These are phyloP conservation scores for Peucedramus taeniatus DNA, from an alignment of 2,113 vertebrate genomes.

Conservation along the genomic window DNA sequence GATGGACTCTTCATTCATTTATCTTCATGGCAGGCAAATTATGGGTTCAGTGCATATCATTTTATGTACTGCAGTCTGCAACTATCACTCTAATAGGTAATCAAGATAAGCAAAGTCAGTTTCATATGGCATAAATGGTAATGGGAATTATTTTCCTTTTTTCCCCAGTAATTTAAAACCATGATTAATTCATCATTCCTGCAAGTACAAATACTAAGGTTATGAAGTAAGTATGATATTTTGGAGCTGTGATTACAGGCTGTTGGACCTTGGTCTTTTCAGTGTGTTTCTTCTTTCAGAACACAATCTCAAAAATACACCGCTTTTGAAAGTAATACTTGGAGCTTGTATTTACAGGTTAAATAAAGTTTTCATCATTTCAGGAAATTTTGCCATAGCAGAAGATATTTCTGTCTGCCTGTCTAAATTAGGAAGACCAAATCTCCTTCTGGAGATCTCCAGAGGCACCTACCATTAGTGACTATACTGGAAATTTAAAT, in stretches of 20 bases:
- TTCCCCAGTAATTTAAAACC: not conserved
- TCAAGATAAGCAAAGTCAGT: not conserved
- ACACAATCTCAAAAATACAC: not conserved
- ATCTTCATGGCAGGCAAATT: not conserved
- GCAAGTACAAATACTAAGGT: not conserved
- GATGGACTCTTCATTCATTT: not conserved
- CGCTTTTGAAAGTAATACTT: not conserved
- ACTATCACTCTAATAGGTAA: not conserved
- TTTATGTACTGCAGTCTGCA: not conserved
- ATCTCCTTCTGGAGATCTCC: not conserved
- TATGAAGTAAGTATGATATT: not conserved
- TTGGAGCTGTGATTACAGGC: not conserved
- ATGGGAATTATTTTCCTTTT: constrained; percentile 4
- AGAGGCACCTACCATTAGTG: not conserved
- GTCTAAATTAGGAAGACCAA: not conserved
- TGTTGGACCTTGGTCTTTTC: not conserved
- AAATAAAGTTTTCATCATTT: not conserved
- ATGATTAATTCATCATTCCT: not conserved
- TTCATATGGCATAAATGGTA: not conserved
- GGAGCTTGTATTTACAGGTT: not conserved
- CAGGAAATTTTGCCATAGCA: not conserved
- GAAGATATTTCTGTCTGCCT: not conserved
- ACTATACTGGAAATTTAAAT: not conserved
- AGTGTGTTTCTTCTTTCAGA: not conserved
- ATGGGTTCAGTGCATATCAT: not conserved